Percentiles rank a stretch among this genome's conserved stretches.
phyloP scores from a whole-genome alignment of 92 coral and sea anemone species.

The Heteractis magnifica region DNA sequence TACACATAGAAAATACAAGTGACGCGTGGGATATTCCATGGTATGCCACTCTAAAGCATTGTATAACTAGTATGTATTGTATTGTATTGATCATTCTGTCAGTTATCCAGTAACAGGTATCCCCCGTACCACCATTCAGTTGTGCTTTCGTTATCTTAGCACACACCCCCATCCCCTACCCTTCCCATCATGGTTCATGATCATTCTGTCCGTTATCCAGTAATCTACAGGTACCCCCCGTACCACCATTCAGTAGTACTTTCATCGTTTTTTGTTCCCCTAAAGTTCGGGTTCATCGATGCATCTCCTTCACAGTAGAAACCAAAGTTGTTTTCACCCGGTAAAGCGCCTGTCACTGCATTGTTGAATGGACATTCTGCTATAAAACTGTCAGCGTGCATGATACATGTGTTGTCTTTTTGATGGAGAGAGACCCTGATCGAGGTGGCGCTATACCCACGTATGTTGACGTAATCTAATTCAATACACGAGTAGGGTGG shows the following conservation, averaged over 20 bases:
- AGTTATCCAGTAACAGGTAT: neutral
- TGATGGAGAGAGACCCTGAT: conserved; percentile 52
- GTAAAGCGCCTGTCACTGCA: neutral
- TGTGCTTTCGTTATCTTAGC: neutral
- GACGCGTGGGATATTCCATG: no score
- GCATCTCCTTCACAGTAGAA: neutral
- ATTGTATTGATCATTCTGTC: no score
- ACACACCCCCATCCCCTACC: no score
- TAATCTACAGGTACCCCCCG: neutral
- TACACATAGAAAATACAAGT: no score
- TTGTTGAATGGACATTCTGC: neutral
- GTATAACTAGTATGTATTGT: no score
- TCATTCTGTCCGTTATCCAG: neutral
- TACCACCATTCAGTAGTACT: neutral
- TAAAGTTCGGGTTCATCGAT: neutral
- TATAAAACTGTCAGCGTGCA: conserved; percentile 29
- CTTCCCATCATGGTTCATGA: neutral
- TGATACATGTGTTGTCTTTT: neutral
- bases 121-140: neutral
- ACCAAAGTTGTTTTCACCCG: neutral
- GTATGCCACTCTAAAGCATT: no score
- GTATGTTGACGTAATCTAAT: conserved; percentile 56
- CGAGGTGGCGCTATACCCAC: conserved; percentile 39
- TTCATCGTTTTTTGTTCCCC: neutral
- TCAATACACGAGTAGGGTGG: conserved; percentile 34